These are phyloP conservation scores for Zaprionus capensis DNA, from an alignment of 1,140 invertebrate species.

Conservation along the genomic window DNA sequence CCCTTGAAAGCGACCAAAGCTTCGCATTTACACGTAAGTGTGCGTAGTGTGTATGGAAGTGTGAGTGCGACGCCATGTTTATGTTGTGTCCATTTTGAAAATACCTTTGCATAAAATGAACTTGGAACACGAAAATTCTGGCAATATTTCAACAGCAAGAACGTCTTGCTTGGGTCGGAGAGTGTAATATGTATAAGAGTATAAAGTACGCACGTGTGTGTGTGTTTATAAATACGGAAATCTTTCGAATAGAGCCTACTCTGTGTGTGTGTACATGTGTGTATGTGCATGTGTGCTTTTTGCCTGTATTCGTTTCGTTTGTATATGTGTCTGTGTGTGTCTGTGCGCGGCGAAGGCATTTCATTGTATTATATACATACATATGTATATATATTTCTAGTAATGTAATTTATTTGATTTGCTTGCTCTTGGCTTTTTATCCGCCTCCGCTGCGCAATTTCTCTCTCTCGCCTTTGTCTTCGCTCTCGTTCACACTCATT, in stretches of 20 bases:
- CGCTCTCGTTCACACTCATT: constrained; percentile 15
- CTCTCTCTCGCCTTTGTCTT: background rate
- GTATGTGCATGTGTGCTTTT: constrained; percentile 1
- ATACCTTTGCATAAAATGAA: constrained; percentile 5
- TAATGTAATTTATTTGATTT: constrained; percentile 75
- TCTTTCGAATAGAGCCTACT: background rate
- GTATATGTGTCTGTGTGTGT: background rate
- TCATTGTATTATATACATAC: constrained; percentile 56
- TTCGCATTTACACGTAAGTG: constrained; percentile 8
- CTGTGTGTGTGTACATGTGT: background rate
- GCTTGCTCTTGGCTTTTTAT: constrained; percentile 47
- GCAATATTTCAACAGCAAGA: background rate
- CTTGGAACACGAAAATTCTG: background rate
- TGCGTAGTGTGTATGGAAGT: background rate
- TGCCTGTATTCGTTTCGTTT: background rate
- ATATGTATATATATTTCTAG: constrained; percentile 55
- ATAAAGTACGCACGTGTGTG: background rate
- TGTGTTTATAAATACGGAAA: no score
- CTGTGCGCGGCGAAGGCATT: constrained; percentile 43
- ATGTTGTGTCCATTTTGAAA: constrained; percentile 2
- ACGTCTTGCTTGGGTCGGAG: background rate
- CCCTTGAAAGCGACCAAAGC: background rate
- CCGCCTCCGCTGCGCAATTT: background rate
- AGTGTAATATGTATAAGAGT: background rate
- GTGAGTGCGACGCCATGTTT: background rate